Evolutionary conservation across 2,113 vertebrate genomes (phyloP).

Genomic region (Rynchops niger): DNA sequence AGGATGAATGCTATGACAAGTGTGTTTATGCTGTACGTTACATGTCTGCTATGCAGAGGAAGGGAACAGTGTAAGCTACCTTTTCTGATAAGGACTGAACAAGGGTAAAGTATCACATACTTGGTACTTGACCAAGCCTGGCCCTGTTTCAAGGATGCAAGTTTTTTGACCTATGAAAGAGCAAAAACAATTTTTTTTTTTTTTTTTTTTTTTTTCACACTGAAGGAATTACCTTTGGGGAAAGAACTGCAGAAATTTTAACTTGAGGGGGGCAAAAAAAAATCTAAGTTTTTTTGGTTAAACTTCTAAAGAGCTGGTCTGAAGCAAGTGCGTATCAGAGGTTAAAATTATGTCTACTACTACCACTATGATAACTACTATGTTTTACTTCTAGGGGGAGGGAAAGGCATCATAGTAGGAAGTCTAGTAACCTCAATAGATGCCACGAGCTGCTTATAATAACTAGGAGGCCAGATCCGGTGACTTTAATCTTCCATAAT

Average conservation of each 20-base stretch:
- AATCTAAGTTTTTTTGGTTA: not conserved
- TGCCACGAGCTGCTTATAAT: not conserved
- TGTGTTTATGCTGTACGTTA: not conserved
- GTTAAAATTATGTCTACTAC: not conserved
- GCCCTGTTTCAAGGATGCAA: not conserved
- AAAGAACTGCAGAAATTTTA: not conserved
- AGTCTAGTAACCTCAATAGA: not conserved
- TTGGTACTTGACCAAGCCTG: not conserved
- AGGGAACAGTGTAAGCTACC: not conserved
- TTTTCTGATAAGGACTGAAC: not conserved
- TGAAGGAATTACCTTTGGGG: not conserved
- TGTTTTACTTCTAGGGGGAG: not conserved
- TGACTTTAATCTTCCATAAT: not conserved
- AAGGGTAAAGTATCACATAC: not conserved
- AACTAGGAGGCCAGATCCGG: not conserved
- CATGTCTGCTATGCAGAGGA: not conserved
- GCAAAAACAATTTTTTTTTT: not conserved
- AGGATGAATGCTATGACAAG: not conserved
- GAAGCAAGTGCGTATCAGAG: not conserved
- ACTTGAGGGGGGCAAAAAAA: not conserved
- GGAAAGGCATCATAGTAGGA: not conserved
- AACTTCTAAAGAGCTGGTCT: not conserved
- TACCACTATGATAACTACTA: not conserved
- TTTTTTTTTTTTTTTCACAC: not conserved
- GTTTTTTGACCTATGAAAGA: not conserved